phyloP scores from a whole-genome alignment of 2,113 vertebrate genomes.

The Tragelaphus imberbis region DNA sequence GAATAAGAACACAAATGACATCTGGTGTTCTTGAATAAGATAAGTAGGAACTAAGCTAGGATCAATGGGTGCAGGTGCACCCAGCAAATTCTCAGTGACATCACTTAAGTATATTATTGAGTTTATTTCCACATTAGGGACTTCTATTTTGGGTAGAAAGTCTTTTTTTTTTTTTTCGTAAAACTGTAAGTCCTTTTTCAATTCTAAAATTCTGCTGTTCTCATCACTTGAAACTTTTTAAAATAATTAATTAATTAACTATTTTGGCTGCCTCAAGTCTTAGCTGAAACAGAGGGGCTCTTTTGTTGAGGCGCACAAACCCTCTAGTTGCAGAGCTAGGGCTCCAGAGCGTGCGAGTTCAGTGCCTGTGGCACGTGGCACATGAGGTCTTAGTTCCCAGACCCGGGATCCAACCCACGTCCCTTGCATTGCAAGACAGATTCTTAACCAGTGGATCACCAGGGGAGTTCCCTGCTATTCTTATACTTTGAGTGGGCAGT shows the following conservation, averaged over 20 bases:
- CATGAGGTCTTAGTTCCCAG: neutral
- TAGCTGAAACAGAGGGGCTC: neutral
- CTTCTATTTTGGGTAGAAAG: neutral
- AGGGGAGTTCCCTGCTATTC: neutral
- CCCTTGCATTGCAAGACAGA: neutral
- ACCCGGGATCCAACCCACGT: accelerated
- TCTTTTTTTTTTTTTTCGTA: neutral
- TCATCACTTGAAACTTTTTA: neutral
- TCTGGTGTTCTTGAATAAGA: neutral
- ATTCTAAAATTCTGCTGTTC: neutral
- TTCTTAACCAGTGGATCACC: neutral
- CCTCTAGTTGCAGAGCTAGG: neutral
- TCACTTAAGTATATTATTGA: neutral
- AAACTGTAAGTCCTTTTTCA: neutral
- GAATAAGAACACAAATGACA: neutral
- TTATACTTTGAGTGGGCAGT: neutral
- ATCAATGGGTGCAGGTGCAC: neutral
- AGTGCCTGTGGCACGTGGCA: neutral
- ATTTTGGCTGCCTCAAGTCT: neutral
- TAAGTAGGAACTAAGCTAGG: neutral
- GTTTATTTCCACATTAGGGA: neutral
- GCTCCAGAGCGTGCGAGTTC: neutral
- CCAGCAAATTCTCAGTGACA: neutral
- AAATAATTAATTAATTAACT: neutral
- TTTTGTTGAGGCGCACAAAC: accelerated